Base-by-base conservation (phyloP, 2,797 vertebrate genomes). In the Fratercula arctica region DNA sequence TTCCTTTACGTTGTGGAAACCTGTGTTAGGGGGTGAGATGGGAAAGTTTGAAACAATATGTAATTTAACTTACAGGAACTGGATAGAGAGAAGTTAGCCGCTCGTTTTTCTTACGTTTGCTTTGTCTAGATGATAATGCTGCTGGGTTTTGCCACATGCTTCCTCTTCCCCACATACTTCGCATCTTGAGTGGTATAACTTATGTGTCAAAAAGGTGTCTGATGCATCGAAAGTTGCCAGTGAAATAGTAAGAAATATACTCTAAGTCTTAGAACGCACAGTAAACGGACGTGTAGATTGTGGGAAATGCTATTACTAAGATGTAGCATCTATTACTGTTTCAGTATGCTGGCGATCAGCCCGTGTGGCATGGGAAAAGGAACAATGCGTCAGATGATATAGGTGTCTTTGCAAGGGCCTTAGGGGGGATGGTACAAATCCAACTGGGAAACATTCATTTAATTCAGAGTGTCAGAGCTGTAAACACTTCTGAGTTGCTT, bases 301-400 rank as follows among this genome's bases (percentile, higher is more conserved):
- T 41, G 37, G 82, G 46, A 91, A 85, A 79, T 59, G 33, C 16
- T 50, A 6, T 85, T 85, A 7, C 16, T 74, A 39, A 56, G 39
- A 82, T 43, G 74, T 74, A 63, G 4, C 11, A 19, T 63, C 25
- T 53, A 12, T 26, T 69, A 0, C 20, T 67, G 28, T 60, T 87
- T 48, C 29, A 39, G 13, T 35, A 9, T 37, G 16, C 14, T 63
- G 16, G 17, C 3, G 7, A 3, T 84, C 46, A 61, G 25, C n/a
- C 31, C 6, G 24, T 51, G 19, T 28, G 77, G 28, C 19, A 14
- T 45, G 39, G 56, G 48, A 64, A 54, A 46, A 66, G 21, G 7
- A 83, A 20, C 0, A 2, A 6, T 39, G 26, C 51, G 6, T 89
- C 39, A n/a, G 54, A 39, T 39, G 2, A 10, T 69, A 35, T 0